Conservation (phyloP, 2,888 invertebrate species). For the Sminthurides aquaticus region DNA sequence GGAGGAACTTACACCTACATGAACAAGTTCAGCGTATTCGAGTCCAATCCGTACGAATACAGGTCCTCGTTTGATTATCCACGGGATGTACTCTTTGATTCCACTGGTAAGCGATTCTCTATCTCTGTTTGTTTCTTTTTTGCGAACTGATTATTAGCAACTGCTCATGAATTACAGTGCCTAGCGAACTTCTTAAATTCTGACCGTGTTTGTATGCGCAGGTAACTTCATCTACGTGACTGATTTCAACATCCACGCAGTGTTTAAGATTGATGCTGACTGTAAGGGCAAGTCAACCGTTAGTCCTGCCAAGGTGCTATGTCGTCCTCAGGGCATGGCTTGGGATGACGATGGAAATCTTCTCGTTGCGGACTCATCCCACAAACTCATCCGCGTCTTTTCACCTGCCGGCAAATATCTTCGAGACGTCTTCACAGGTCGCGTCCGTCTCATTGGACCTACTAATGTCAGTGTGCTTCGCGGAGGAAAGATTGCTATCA, state of each 20-base stretch:
- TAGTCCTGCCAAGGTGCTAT: neutral
- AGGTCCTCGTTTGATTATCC: constrained; percentile 19
- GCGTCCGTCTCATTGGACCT: constrained; percentile 1
- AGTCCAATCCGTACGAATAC: constrained; percentile 1
- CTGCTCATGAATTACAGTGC: neutral
- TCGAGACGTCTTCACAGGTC: neutral
- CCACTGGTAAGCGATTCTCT: constrained; percentile 15
- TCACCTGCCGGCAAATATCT: constrained; percentile 11
- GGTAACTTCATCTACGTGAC: constrained; percentile 25
- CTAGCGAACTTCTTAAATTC: neutral
- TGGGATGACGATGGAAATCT: constrained; percentile 25
- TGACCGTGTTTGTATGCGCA: neutral
- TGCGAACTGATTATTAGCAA: no score
- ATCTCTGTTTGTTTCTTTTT: no score
- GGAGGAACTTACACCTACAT: constrained; percentile 12
- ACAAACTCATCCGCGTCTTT: constrained; percentile 17
- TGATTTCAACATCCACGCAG: constrained; percentile 27
- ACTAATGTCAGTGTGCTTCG: constrained; percentile 16
- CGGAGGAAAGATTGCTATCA: constrained; percentile 12
- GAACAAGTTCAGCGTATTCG: constrained; percentile 7
- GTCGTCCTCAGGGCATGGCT: constrained; percentile 22
- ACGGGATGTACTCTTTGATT: constrained; percentile 29
- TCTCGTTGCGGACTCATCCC: constrained; percentile 18
- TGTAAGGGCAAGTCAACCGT: neutral
- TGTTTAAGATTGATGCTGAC: constrained; percentile 18